Base-by-base conservation (phyloP, 1,140 invertebrate species). In the Drosophila repleta region DNA sequence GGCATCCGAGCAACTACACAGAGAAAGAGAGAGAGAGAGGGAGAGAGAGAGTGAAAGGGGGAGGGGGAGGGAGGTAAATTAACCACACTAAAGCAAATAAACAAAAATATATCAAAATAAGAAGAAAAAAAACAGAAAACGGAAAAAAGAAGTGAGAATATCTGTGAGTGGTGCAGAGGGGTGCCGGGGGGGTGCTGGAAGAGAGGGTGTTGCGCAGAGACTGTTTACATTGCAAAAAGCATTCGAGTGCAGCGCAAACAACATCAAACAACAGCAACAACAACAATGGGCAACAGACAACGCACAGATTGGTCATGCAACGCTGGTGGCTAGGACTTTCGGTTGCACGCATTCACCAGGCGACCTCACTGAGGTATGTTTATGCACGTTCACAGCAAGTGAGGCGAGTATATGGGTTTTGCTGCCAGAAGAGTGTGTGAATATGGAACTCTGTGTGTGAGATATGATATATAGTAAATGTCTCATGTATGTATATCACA, bases 221-320 rank as follows among this genome's bases (percentile, higher is more conserved):
- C 72, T 88, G 83, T 88, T 88, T 88, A 82, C 83, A 88, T 88
- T 88, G 83, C 83, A 88, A 88, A 88, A 88, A 88, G 83, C 83
- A 88, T 88, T 88, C 72, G 43, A 88, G 83, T 88, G 83, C 83
- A 88, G 72, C 56, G 75, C 81, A 87, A 87, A 87, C 82, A 87
- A 70, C 69, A 85, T 61, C 15, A 49, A 75, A 48, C 63, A 87
- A 58, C 75, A 62, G 11, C 32, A 32, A 10, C 29, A 35, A 35
- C 32, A 35, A 13, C 48, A 51, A 69, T 37, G 32, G 39, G 39
- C 39, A 69, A 58, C 64, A 63, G 10, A 62, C 64, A 68, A 65
- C 20, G 26, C 67, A 75, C 75, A 79, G 78, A 87, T 87, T 87
- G 83, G 71, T 72, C 72, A 45, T 64, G 55, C 53, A 52, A 67